These are phyloP conservation scores for Microcebus griseorufus DNA, from an alignment of 2,113 vertebrate genomes.

Conservation along the genomic window DNA sequence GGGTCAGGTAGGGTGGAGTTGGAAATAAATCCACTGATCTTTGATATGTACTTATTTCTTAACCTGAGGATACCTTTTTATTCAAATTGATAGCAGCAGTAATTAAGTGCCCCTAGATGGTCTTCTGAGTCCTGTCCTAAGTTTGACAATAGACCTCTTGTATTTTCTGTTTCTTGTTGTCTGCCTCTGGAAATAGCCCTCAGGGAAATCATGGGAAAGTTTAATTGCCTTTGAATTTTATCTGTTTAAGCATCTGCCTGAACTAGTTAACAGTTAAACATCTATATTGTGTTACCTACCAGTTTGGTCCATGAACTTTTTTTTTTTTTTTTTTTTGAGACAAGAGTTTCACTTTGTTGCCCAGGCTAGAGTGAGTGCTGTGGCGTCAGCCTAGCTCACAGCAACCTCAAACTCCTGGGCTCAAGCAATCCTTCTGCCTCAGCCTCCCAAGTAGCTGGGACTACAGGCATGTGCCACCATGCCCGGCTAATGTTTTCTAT, in stretches of 20 bases:
- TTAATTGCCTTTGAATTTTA: slow-evolving; percentile 34
- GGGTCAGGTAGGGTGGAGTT: not conserved
- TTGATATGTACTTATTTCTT: slow-evolving; percentile 25
- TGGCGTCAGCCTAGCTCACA: too few species aligned
- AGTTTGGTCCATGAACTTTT: not conserved
- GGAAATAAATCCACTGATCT: not conserved
- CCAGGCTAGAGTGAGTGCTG: too few species aligned
- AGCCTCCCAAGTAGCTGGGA: too few species aligned
- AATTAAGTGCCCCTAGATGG: not conserved
- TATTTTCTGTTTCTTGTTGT: not conserved
- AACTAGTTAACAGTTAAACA: not conserved
- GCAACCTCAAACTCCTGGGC: too few species aligned
- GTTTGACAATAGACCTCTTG: not conserved
- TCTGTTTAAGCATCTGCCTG: not conserved
- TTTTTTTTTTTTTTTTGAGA: too few species aligned
- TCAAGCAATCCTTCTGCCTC: too few species aligned
- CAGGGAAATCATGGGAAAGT: not conserved
- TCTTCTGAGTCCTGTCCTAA: not conserved
- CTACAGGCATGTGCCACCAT: too few species aligned
- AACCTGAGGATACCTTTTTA: slow-evolving; percentile 1
- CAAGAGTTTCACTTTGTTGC: too few species aligned
- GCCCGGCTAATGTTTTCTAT: too few species aligned
- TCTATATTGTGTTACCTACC: not conserved
- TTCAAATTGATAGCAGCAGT: not conserved
- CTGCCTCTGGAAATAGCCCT: not conserved